Evolutionary conservation across 2,797 vertebrate genomes (phyloP).

Genomic region (Paedocypris micromegethes): DNA sequence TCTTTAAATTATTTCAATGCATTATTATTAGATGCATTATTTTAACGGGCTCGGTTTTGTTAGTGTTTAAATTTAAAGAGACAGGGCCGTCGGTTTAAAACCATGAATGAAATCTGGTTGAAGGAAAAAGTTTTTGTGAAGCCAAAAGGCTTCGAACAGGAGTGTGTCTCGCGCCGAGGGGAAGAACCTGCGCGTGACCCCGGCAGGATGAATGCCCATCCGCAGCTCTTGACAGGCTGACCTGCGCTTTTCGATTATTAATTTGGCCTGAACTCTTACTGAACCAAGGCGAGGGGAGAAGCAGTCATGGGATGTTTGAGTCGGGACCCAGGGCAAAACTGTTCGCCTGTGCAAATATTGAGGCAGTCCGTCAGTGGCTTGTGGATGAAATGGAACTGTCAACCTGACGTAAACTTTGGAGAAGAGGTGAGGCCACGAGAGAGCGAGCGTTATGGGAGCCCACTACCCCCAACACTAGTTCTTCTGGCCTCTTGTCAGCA

Average conservation of each 20-base stretch:
- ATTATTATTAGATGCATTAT: too few species aligned
- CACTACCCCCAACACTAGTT: conserved; percentile 27
- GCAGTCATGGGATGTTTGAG: conserved; percentile 61
- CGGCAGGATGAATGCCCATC: conserved; percentile 53
- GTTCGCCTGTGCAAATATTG: conserved; percentile 84
- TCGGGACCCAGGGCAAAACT: conserved; percentile 70
- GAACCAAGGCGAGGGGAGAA: conserved; percentile 72
- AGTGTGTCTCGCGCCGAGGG: conserved; percentile 45
- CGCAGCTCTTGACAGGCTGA: conserved; percentile 61
- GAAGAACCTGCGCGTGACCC: conserved; percentile 59
- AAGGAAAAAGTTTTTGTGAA: conserved; percentile 42
- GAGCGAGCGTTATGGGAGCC: conserved; percentile 37
- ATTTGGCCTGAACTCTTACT: conserved; percentile 79
- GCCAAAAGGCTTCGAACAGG: conserved; percentile 43
- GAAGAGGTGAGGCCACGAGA: conserved; percentile 59
- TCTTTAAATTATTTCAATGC: too few species aligned
- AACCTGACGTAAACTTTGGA: conserved; percentile 72
- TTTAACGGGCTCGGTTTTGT: too few species aligned
- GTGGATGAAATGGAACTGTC: conserved; percentile 76
- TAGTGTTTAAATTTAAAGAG: too few species aligned
- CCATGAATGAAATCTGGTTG: conserved; percentile 33
- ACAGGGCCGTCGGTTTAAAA: too few species aligned
- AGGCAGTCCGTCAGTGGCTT: conserved; percentile 69
- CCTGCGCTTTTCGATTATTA: conserved; percentile 66
- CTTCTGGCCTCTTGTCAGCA: conserved; percentile 42